Percentiles rank a stretch among this genome's conserved stretches.
Conservation (phyloP, 2,888 invertebrate species). For the Oxytorus armatus region DNA sequence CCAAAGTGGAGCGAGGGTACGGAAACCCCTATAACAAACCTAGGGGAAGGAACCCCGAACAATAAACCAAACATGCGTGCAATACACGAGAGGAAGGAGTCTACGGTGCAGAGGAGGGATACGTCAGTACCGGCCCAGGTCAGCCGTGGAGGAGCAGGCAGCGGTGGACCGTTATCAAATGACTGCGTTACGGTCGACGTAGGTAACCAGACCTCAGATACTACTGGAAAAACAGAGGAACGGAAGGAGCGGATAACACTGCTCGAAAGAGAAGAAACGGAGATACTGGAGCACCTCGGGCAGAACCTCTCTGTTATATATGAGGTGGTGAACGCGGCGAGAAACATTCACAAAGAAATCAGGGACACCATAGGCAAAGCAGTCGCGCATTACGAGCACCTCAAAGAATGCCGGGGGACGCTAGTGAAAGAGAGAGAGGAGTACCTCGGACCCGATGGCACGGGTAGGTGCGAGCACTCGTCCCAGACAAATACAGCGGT, state of each 20-base stretch:
- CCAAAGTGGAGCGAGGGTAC: conserved; percentile 6
- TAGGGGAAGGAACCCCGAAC: neutral
- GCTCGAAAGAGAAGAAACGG: no score
- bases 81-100: no score
- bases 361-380: conserved; percentile 24
- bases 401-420: conserved; percentile 4
- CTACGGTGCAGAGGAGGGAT: no score
- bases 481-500: neutral
- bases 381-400: conserved; percentile 9
- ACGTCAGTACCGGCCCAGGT: no score
- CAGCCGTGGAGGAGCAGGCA: no score
- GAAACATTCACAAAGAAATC: conserved; percentile 7
- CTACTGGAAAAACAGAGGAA: neutral
- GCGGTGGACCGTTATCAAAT: no score
- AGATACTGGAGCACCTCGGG: no score
- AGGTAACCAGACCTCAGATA: no score
- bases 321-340: neutral
- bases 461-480: neutral
- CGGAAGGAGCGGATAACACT: neutral
- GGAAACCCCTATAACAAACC: conserved; percentile 15
- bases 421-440: conserved; percentile 11
- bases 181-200: no score
- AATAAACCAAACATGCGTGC: no score
- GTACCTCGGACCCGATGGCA: neutral
- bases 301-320: no score